Evolutionary conservation across 2,797 vertebrate species (phyloP).

Genomic region (Siniperca obscura): DNA sequence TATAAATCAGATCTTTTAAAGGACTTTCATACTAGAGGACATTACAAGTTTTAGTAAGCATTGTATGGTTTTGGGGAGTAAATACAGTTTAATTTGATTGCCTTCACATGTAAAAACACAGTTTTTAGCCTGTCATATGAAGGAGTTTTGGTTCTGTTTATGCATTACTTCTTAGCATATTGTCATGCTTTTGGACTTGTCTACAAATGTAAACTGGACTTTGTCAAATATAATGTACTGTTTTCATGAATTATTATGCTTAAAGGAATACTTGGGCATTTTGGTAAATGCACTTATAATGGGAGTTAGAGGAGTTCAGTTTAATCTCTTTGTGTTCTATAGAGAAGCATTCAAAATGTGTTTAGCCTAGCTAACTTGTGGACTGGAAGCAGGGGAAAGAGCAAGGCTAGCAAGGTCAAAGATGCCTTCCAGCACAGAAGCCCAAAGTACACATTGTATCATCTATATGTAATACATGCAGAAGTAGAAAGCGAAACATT

Average conservation of each 20-base stretch:
- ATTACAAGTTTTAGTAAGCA: slow-evolving; percentile 12
- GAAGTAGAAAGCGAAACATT: slow-evolving; percentile 7
- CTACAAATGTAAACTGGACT: not conserved
- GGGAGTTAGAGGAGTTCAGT: not conserved
- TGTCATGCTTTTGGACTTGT: not conserved
- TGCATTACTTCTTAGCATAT: not conserved
- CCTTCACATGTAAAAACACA: not conserved
- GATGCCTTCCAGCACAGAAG: not conserved
- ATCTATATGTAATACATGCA: not conserved
- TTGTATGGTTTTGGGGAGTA: slow-evolving; percentile 11
- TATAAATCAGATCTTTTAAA: slow-evolving; percentile 28
- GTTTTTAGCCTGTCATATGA: not conserved
- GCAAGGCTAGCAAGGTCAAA: not conserved
- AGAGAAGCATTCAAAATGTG: not conserved
- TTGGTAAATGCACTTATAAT: not conserved
- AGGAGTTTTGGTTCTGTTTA: slow-evolving; percentile 5
- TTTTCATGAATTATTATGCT: not conserved
- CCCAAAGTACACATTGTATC: not conserved
- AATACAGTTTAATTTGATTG: not conserved
- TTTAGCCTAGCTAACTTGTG: not conserved
- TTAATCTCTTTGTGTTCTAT: not conserved
- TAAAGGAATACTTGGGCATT: not conserved
- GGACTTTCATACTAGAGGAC: slow-evolving; percentile 21
- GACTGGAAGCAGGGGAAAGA: no score
- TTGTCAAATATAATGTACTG: not conserved